Evolutionary conservation across 1,140 invertebrate genomes (phyloP).

Genomic region (Cydia splendana): DNA sequence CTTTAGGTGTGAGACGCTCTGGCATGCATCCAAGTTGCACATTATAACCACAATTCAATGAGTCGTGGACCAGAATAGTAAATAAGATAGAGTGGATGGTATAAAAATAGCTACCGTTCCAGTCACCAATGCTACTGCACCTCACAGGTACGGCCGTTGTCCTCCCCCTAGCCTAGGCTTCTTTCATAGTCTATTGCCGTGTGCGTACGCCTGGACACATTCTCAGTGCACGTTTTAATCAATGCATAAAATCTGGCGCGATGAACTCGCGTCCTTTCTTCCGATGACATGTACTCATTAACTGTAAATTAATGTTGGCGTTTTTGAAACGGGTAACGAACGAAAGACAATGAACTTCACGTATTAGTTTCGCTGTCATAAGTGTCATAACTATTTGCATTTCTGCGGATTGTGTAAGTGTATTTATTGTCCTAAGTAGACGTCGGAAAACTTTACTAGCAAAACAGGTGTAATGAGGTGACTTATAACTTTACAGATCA

Average conservation of each 20-base stretch:
- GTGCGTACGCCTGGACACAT: constrained; percentile 29
- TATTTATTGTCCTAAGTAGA: constrained; percentile 23
- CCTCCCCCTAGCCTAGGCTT: constrained; percentile 42
- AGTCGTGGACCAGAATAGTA: constrained; percentile 78
- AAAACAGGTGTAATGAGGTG: background rate
- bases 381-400: constrained; percentile 28
- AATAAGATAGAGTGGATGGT: constrained; percentile 76
- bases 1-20: constrained; percentile 63
- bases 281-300: constrained; percentile 27
- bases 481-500: background rate
- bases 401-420: constrained; percentile 24
- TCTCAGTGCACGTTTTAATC: constrained; percentile 16
- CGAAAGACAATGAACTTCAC: constrained; percentile 37
- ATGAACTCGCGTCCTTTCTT: constrained; percentile 17
- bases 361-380: constrained; percentile 28
- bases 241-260: constrained; percentile 12
- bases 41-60: constrained; percentile 80
- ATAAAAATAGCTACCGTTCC: constrained; percentile 77
- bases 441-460: background rate
- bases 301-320: constrained; percentile 25
- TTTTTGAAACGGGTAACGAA: constrained; percentile 32
- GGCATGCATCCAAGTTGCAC: constrained; percentile 76
- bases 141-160: constrained; percentile 71
- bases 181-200: constrained; percentile 30
- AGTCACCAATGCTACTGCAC: constrained; percentile 70